Evolutionary conservation across 2,113 vertebrate species (phyloP).

Genomic region (Crotalus tigris): DNA sequence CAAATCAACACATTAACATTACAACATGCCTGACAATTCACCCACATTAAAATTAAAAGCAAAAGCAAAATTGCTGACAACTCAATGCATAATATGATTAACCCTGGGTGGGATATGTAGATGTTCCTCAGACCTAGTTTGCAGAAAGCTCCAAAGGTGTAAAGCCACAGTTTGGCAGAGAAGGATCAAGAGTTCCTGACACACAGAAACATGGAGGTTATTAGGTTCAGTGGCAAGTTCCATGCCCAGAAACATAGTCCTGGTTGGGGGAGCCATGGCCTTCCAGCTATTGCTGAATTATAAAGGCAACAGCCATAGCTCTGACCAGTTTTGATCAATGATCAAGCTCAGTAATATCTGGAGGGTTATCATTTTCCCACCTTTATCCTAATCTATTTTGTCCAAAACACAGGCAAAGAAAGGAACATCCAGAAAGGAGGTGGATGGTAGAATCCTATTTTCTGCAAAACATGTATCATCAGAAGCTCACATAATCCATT

Average conservation of each 20-base stretch:
- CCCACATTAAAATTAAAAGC: slow-evolving; percentile 3
- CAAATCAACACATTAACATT: slow-evolving; percentile 13
- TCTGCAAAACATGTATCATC: not conserved
- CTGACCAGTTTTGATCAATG: not conserved
- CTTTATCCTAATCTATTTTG: not conserved
- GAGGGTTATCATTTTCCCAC: not conserved
- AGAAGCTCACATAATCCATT: not conserved
- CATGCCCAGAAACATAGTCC: not conserved
- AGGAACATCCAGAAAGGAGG: not conserved
- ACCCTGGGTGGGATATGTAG: not conserved
- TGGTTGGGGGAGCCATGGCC: not conserved
- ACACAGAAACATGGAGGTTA: not conserved
- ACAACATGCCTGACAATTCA: slow-evolving; percentile 3
- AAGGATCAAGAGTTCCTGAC: not conserved
- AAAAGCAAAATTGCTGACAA: not conserved
- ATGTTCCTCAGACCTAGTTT: not conserved
- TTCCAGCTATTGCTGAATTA: not conserved
- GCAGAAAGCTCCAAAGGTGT: not conserved
- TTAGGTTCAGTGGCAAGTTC: not conserved
- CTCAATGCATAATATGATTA: not conserved
- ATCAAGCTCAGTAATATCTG: not conserved
- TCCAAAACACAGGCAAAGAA: not conserved
- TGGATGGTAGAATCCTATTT: not conserved
- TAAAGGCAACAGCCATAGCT: not conserved
- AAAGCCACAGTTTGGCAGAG: not conserved